phyloP scores from a whole-genome alignment of 2,113 vertebrate species.

The Alligator mississippiensis region DNA sequence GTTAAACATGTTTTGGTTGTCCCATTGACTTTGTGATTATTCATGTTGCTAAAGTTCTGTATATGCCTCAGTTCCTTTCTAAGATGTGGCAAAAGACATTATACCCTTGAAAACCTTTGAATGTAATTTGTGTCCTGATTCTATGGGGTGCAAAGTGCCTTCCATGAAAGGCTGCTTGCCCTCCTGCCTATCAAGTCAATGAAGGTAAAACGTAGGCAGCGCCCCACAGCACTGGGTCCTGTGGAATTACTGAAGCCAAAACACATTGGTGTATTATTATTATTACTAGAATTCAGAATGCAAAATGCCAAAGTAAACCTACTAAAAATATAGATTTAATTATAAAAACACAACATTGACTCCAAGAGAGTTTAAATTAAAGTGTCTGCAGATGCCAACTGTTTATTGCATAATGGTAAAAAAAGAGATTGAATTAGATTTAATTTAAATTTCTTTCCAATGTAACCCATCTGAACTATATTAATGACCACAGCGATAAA shows the following conservation, averaged over 20 bases:
- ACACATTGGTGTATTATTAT: not conserved
- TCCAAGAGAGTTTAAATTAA: slow-evolving; percentile 57
- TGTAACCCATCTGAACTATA: slow-evolving; percentile 12
- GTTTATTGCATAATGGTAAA: slow-evolving; percentile 41
- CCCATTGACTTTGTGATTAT: not conserved
- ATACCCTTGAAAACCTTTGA: not conserved
- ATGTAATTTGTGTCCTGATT: not conserved
- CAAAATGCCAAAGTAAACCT: slow-evolving; percentile 38
- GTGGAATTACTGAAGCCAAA: not conserved
- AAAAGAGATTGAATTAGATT: slow-evolving; percentile 39
- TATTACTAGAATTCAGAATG: slow-evolving; percentile 2
- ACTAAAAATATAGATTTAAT: not conserved
- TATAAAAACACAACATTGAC: slow-evolving; percentile 28
- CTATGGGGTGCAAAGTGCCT: not conserved
- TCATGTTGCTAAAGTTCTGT: not conserved
- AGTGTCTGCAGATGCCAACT: slow-evolving; percentile 28
- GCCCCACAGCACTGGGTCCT: not conserved
- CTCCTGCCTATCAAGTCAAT: not conserved
- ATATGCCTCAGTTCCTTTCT: not conserved
- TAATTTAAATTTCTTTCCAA: slow-evolving; percentile 28
- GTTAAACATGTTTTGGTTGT: not conserved
- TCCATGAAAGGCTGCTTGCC: not conserved
- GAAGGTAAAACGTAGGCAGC: not conserved
- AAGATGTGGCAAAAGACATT: not conserved
- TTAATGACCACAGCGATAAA: slow-evolving; percentile 3